Evolutionary conservation across 64 coral and sea anemone species (phyloP).

Genomic region (Stylophora pistillata): DNA sequence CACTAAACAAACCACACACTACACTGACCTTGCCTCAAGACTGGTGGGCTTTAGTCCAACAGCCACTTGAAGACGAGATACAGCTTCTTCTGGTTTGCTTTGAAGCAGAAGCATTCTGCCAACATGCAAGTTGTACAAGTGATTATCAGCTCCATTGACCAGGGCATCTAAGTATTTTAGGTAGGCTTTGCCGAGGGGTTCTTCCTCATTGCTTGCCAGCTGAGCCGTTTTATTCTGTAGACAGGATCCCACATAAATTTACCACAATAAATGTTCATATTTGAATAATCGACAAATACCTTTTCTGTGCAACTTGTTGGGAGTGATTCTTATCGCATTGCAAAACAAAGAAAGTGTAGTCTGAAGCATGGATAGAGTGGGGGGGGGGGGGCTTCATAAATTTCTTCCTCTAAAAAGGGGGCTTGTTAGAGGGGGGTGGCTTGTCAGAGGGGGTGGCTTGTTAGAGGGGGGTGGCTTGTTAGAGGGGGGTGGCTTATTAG

Average conservation of each 20-base stretch:
- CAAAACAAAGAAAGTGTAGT: too few species aligned
- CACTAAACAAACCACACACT: neutral
- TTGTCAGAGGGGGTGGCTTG: too few species aligned
- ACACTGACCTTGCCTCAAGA: conserved; percentile 77
- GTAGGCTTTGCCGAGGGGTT: conserved; percentile 86
- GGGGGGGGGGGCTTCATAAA: too few species aligned
- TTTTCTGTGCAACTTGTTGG: too few species aligned
- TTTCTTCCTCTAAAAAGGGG: too few species aligned
- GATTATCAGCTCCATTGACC: conserved; percentile 69
- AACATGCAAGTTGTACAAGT: conserved; percentile 92
- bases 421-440: too few species aligned
- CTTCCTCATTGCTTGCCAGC: conserved; percentile 75
- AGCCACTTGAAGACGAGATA: conserved; percentile 68
- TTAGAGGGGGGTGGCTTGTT: too few species aligned
- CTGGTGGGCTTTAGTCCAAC: conserved; percentile 85
- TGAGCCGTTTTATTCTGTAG: conserved; percentile 66
- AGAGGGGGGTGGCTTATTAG: too few species aligned
- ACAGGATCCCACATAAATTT: neutral
- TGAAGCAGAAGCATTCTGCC: conserved; percentile 89
- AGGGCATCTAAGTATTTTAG: conserved; percentile 93
- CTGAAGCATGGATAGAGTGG: too few species aligned
- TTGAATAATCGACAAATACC: neutral
- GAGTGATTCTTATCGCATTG: too few species aligned
- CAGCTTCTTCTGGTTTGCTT: conserved; percentile 85
- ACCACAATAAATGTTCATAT: neutral